These are phyloP conservation scores for Tridacna gigas DNA, from an alignment of 2,888 invertebrate species.

Conservation along the genomic window DNA sequence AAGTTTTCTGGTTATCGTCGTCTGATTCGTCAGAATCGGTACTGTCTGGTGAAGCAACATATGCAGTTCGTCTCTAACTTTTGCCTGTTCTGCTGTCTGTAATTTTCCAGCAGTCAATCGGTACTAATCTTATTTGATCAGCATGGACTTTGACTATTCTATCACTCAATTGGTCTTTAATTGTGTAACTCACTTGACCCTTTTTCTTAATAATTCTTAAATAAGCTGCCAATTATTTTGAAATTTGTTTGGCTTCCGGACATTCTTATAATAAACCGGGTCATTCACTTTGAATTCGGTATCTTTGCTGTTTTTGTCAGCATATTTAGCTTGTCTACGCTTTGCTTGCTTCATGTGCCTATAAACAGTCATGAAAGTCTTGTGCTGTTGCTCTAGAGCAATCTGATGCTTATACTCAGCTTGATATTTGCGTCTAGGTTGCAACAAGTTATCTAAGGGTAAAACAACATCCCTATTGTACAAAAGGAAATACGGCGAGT, in stretches of 20 bases:
- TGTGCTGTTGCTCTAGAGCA: too few species aligned
- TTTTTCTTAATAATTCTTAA: conserved; percentile 56
- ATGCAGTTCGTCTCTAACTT: too few species aligned
- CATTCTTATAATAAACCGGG: conserved; percentile 14
- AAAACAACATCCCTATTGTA: conserved; percentile 15
- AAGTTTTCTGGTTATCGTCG: too few species aligned
- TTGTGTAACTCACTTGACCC: conserved; percentile 40
- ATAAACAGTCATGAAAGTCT: too few species aligned
- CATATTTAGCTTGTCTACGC: conserved; percentile 31
- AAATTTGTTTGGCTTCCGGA: background rate
- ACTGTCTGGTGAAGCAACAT: too few species aligned
- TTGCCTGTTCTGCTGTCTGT: too few species aligned
- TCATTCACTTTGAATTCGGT: too few species aligned
- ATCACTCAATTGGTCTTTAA: conserved; percentile 48
- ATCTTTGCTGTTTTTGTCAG: too few species aligned
- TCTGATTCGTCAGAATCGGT: too few species aligned
- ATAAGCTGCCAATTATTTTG: conserved; percentile 35
- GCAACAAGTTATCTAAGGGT: conserved; percentile 8
- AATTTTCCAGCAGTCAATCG: too few species aligned
- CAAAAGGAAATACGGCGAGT: conserved; percentile 13
- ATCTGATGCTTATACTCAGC: conserved; percentile 32
- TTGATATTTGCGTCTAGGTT: conserved; percentile 23
- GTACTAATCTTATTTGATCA: too few species aligned
- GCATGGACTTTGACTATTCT: conserved; percentile 39
- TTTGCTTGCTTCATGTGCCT: conserved; percentile 41